A percentile compares a stretch with the other conserved stretches of the same genome.
These are phyloP conservation scores for Zaprionus taronus DNA, from an alignment of 1,140 invertebrate genomes.

Conservation along the genomic window DNA sequence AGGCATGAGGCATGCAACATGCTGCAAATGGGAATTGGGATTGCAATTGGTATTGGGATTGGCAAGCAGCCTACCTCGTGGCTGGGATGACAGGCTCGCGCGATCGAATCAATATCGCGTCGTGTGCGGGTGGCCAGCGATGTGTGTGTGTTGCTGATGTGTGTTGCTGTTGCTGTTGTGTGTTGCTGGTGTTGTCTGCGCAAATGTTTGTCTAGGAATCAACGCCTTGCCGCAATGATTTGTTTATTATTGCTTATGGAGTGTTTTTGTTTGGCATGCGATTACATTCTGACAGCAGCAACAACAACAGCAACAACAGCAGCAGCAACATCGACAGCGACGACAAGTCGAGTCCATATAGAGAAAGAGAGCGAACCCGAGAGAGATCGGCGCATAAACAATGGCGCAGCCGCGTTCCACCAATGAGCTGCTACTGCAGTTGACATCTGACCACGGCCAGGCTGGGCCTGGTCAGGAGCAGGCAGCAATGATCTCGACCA, in stretches of 20 bases:
- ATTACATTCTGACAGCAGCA: conserved; percentile 58
- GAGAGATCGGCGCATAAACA: conserved; percentile 51
- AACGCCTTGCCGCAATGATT: conserved; percentile 61
- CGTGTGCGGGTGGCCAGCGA: conserved; percentile 70
- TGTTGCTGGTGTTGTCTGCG: conserved; percentile 37
- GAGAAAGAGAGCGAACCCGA: conserved; percentile 15
- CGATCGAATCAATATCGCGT: conserved; percentile 73
- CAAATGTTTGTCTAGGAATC: conserved; percentile 55
- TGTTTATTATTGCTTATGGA: conserved; percentile 80
- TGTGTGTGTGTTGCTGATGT: conserved; percentile 1
- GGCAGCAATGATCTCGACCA: conserved; percentile 21
- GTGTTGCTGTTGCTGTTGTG: neutral
- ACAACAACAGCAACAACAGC: conserved; percentile 23
- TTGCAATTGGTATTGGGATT: neutral
- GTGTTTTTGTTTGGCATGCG: conserved; percentile 73
- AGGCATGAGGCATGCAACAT: neutral
- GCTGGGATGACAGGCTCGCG: conserved; percentile 57
- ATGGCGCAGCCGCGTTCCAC: conserved; percentile 46
- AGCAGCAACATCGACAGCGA: conserved; percentile 36
- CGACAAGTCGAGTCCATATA: conserved; percentile 63
- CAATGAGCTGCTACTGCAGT: conserved; percentile 66
- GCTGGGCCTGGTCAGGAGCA: conserved; percentile 42
- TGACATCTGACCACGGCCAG: conserved; percentile 46
- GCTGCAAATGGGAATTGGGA: neutral
- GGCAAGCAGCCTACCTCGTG: conserved; percentile 48